These are phyloP conservation scores for Coenonympha arcania DNA, from an alignment of 2,888 invertebrate species.

Conservation along the genomic window DNA sequence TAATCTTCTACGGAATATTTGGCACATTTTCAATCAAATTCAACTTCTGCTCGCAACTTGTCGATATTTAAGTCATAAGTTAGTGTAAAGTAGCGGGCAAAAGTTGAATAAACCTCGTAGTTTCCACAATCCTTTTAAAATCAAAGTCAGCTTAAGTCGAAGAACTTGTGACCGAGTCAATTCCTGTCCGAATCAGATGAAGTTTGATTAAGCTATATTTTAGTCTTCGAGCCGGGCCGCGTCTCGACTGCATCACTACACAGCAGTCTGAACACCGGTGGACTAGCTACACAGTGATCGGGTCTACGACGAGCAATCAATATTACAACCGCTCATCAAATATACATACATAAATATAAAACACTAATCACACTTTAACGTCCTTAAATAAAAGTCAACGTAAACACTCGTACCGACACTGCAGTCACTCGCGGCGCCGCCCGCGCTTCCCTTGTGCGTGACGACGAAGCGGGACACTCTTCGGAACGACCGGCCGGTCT, in stretches of 20 bases:
- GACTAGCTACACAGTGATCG: slow-evolving; percentile 56
- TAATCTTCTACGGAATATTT: slow-evolving; percentile 66
- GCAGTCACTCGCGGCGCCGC: slow-evolving; percentile 14
- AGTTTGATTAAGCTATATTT: not conserved
- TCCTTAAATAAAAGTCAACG: slow-evolving; percentile 28
- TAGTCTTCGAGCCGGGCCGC: slow-evolving; percentile 15
- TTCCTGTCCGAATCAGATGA: slow-evolving; percentile 32
- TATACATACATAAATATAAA: slow-evolving; percentile 66
- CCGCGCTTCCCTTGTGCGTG: slow-evolving; percentile 30
- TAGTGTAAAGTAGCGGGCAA: slow-evolving; percentile 19
- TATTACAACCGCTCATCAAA: slow-evolving; percentile 49
- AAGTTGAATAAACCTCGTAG: slow-evolving; percentile 13
- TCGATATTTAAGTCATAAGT: not conserved
- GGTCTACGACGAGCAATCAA: slow-evolving; percentile 35
- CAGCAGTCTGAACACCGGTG: slow-evolving; percentile 62
- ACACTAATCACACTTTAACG: slow-evolving; percentile 38
- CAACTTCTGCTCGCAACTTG: not conserved
- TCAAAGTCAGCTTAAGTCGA: slow-evolving; percentile 28
- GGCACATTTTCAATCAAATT: slow-evolving; percentile 47
- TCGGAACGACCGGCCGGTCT: slow-evolving; percentile 28
- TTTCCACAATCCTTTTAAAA: slow-evolving; percentile 17
- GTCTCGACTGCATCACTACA: slow-evolving; percentile 52
- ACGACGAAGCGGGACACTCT: slow-evolving; percentile 22
- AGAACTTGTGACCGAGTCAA: slow-evolving; percentile 53
- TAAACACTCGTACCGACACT: slow-evolving; percentile 10